A percentile compares a stretch with the other conserved stretches of the same genome.
Evolutionary conservation across 2,113 vertebrate genomes (phyloP).

Genomic region (Barbus barbus): DNA sequence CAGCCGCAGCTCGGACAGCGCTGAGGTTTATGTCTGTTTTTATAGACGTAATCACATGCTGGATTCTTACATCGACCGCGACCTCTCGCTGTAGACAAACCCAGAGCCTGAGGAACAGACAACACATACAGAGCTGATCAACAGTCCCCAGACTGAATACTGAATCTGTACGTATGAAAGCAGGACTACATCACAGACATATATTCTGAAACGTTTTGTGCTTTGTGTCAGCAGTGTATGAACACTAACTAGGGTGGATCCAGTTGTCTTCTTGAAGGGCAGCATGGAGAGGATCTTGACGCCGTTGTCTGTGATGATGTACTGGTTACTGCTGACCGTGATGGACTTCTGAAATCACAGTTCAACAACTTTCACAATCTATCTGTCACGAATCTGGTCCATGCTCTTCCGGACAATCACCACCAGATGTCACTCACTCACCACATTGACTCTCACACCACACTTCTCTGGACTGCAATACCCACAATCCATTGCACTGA

Average conservation of each 20-base stretch:
- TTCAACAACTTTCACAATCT: too few species aligned
- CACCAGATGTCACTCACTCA: too few species aligned
- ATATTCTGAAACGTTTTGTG: not conserved
- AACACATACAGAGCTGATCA: not conserved
- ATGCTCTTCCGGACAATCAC: too few species aligned
- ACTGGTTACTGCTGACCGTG: constrained; percentile 63
- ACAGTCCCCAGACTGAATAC: not conserved
- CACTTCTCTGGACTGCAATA: too few species aligned
- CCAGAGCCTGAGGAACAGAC: constrained; percentile 82
- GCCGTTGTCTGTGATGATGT: constrained; percentile 64
- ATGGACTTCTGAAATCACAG: constrained; percentile 38
- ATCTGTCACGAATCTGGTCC: too few species aligned
- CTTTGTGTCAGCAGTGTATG: not conserved
- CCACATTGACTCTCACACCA: too few species aligned
- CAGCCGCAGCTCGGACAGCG: constrained; percentile 91
- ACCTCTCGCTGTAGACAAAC: constrained; percentile 92
- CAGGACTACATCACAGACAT: not conserved
- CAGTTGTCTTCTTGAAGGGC: constrained; percentile 68
- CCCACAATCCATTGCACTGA: too few species aligned
- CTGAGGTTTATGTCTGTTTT: constrained; percentile 93
- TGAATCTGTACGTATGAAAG: not conserved
- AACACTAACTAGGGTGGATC: constrained; percentile 70
- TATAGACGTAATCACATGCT: constrained; percentile 90
- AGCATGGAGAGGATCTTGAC: constrained; percentile 72
- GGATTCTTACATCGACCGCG: constrained; percentile 94